Evolutionary conservation across 2,888 invertebrate species (phyloP), one percentile per base, ranked within the genome.

Genomic region (Dicroscelio sp.): DNA sequence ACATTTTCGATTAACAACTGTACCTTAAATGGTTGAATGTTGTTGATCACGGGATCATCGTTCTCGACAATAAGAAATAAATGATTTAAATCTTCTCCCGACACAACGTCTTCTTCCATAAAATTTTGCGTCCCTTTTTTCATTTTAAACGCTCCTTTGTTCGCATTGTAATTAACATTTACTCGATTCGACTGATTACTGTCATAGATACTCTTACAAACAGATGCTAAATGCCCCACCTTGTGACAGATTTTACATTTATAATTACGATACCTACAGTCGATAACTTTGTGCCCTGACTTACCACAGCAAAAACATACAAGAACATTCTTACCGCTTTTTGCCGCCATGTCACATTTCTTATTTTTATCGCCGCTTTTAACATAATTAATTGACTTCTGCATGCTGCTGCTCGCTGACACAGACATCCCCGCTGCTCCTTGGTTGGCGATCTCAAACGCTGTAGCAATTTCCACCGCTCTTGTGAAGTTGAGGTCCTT

Each of bases 231-330:
- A 86, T 90, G 86, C 12, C 82, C 86, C 10, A 60, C 25, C 14
- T 80, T 69, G 20, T 55, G 25, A 65, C 86, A 90, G 5, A 6
- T 12, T 38, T 65, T 43, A 78, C 90, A 83, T 20, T 65, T 25
- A 79, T 79, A 90, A 0, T 3, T 14, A 12, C 73, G 43, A 69
- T 38, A 90, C 23, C 76, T 55, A 65, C 90, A 86, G 12, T 85
- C 80, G 27, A n/a, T 12, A 35, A 71, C 63, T 30, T 55, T 17
- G 38, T 88, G 86, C 8, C 80, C 80, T n/a, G 1, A 30, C 33
- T 75, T 85, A 60, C 79, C 90, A 73, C 90, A 86, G 31, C 63
- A 67, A 20, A 80, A 71, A 71, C 90, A 79, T 0, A 14, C 33
- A 6, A 38, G 4, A 20, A 6, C 2, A 10, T 4, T 5, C 65